phyloP scores from a whole-genome alignment of 1,140 invertebrate genomes.

The Neuroterus valhalla region DNA sequence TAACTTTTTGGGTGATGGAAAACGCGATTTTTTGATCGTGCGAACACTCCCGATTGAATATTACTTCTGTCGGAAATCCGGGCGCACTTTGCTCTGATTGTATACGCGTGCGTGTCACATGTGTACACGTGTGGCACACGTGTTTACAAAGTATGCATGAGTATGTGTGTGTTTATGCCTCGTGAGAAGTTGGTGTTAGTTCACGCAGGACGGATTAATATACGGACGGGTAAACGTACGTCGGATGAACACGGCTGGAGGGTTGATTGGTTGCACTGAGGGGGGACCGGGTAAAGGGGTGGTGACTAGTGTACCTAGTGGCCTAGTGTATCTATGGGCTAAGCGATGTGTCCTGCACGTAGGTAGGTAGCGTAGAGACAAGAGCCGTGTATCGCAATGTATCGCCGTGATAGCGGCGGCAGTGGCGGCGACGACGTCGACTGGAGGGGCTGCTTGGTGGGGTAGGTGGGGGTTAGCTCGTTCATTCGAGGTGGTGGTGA shows the following conservation, averaged over 20 bases:
- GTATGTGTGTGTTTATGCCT: conserved; percentile 21
- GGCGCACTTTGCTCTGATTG: conserved; percentile 53
- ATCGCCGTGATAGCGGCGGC: conserved; percentile 66
- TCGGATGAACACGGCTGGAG: conserved; percentile 18
- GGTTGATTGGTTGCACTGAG: background rate
- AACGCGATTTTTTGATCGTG: background rate
- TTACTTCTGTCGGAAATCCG: conserved; percentile 40
- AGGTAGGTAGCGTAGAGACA: conserved; percentile 69
- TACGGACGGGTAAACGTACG: conserved; percentile 25
- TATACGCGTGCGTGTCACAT: conserved; percentile 50
- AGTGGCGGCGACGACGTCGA: conserved; percentile 63
- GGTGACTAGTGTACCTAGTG: conserved; percentile 55
- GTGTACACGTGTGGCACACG: conserved; percentile 14
- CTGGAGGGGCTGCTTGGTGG: conserved; percentile 54
- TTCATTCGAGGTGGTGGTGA: conserved; percentile 60
- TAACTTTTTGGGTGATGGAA: background rate
- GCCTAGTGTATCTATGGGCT: conserved; percentile 63
- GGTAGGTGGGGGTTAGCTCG: conserved; percentile 58
- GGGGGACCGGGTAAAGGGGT: conserved; percentile 38
- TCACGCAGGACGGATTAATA: conserved; percentile 27
- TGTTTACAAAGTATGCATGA: conserved; percentile 6
- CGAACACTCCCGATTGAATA: conserved; percentile 16
- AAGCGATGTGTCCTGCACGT: conserved; percentile 67
- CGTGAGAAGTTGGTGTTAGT: conserved; percentile 26
- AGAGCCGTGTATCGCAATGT: conserved; percentile 73